These are phyloP conservation scores for Hypena proboscidalis DNA, from an alignment of 2,888 invertebrate species.

Conservation along the genomic window DNA sequence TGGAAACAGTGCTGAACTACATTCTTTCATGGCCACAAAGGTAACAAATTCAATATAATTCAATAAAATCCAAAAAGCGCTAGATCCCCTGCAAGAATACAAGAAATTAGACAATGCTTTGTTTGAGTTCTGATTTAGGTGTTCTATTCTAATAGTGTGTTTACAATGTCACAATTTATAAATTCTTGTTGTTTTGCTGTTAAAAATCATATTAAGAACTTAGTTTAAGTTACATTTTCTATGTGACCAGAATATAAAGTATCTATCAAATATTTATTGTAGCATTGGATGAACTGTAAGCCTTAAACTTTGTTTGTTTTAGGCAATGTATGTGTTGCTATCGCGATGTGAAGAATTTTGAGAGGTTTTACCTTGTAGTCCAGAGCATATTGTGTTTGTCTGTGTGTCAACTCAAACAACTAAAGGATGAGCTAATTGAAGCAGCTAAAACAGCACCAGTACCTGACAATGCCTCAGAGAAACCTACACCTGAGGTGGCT, in stretches of 20 bases:
- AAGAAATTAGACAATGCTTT: slow-evolving; percentile 21
- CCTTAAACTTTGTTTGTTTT: slow-evolving; percentile 53
- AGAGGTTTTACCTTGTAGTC: slow-evolving; percentile 94
- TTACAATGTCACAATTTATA: slow-evolving; percentile 7
- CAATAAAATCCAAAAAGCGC: slow-evolving; percentile 11
- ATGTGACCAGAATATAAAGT: neutral
- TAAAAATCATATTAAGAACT: neutral
- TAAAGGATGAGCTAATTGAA: slow-evolving; percentile 85
- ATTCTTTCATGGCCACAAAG: slow-evolving; percentile 96
- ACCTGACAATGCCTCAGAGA: slow-evolving; percentile 61
- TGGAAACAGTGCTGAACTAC: slow-evolving; percentile 93
- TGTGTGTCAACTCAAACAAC: slow-evolving; percentile 92
- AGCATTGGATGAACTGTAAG: neutral
- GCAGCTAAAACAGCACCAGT: slow-evolving; percentile 59
- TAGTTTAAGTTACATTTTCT: neutral
- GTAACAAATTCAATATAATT: slow-evolving; percentile 68
- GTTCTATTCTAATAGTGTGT: slow-evolving; percentile 10
- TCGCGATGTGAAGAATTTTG: slow-evolving; percentile 96
- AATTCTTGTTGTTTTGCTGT: neutral
- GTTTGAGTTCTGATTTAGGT: slow-evolving; percentile 23
- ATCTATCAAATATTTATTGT: neutral
- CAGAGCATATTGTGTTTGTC: slow-evolving; percentile 94
- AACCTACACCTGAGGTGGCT: slow-evolving; percentile 50
- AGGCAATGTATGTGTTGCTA: slow-evolving; percentile 98
- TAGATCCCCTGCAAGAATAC: slow-evolving; percentile 2